These are phyloP conservation scores for Lateolabrax maculatus DNA, from an alignment of 2,797 vertebrate species.

Conservation along the genomic window DNA sequence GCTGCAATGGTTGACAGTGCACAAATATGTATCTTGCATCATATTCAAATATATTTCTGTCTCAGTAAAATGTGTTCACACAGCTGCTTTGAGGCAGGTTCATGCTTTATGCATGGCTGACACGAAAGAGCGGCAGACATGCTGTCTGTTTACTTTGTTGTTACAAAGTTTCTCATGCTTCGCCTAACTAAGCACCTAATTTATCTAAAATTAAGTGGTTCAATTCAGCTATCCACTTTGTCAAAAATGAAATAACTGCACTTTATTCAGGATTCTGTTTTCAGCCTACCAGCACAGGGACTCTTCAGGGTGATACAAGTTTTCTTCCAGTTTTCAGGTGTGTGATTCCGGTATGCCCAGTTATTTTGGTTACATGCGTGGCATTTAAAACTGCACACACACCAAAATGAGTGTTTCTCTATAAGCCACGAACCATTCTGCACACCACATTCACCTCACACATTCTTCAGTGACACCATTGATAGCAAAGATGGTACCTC, in stretches of 20 bases:
- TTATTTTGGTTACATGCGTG: conserved; percentile 15
- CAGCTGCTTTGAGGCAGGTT: neutral
- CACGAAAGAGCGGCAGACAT: neutral
- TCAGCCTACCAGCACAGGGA: neutral
- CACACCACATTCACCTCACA: neutral
- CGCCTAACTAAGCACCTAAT: neutral
- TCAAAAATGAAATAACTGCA: neutral
- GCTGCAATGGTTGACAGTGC: neutral
- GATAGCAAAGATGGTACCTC: neutral
- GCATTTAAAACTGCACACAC: conserved; percentile 25
- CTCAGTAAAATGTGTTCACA: neutral
- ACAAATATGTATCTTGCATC: neutral
- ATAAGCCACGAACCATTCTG: neutral
- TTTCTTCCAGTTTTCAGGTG: neutral
- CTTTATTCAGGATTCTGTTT: too few relatives aligned
- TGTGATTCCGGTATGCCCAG: too few relatives aligned
- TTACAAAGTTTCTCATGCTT: neutral
- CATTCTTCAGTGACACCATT: neutral
- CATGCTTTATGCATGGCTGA: conserved; percentile 28
- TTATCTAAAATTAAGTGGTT: neutral
- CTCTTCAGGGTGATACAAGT: neutral
- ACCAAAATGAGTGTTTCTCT: neutral
- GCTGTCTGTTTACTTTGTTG: neutral
- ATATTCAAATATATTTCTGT: conserved; percentile 24
- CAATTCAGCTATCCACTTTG: neutral